A percentile compares a stretch with the other conserved stretches of the same genome.
These are phyloP conservation scores for Neoitamus cyanurus DNA, from an alignment of 2,888 invertebrate genomes.

Conservation along the genomic window DNA sequence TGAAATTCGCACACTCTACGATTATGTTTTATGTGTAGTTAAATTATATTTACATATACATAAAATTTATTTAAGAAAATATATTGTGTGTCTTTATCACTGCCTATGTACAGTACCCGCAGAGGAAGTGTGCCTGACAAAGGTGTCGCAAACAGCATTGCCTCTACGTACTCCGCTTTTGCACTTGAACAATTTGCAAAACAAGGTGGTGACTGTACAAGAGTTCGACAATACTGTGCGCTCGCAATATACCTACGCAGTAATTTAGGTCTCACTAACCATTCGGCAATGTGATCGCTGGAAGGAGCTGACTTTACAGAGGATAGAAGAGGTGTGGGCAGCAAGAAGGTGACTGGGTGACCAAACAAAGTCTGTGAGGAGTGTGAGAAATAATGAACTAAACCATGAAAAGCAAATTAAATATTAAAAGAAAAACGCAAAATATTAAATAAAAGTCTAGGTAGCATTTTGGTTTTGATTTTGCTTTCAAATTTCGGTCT, in stretches of 20 bases:
- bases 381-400: neutral
- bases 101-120: conserved; percentile 28
- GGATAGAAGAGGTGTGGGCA: neutral
- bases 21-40: conserved; percentile 69
- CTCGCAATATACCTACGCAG: neutral
- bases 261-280: neutral
- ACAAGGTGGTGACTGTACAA: neutral
- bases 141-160: neutral
- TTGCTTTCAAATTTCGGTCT: conserved; percentile 34
- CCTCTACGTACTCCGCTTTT: neutral
- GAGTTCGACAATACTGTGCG: neutral
- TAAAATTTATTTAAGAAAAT: conserved; percentile 52
- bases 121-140: conserved; percentile 1
- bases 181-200: neutral
- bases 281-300: neutral
- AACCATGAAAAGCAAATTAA: neutral
- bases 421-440: neutral
- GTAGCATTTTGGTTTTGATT: neutral
- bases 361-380: neutral
- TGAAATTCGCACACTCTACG: conserved; percentile 73
- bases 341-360: neutral
- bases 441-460: neutral
- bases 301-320: neutral
- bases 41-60: conserved; percentile 56
- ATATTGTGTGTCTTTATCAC: conserved; percentile 39